Percentiles rank a stretch among this genome's conserved stretches.
These are phyloP conservation scores for Palythoa grandis DNA, from an alignment of 92 coral and sea anemone species.

Conservation along the genomic window DNA sequence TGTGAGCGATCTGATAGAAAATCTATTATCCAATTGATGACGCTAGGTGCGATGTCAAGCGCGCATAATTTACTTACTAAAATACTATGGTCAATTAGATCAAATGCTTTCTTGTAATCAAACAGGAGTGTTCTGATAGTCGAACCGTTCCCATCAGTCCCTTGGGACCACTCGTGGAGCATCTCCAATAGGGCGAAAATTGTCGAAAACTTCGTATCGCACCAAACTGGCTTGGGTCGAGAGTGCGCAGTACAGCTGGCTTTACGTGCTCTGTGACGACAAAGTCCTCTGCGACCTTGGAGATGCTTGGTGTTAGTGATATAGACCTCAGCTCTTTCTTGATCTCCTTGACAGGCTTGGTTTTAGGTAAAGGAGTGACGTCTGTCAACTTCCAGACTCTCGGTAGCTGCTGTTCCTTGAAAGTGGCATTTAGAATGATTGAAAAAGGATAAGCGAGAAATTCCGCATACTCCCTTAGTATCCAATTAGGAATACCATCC, in stretches of 20 bases:
- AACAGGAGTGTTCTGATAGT: slow-evolving; percentile 39
- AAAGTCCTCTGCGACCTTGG: slow-evolving; percentile 61
- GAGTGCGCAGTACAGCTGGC: slow-evolving; percentile 50
- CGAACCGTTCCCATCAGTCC: too few species aligned
- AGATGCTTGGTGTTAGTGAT: slow-evolving; percentile 58
- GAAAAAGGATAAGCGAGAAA: slow-evolving; percentile 37
- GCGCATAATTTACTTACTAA: slow-evolving; percentile 40
- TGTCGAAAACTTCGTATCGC: too few species aligned
- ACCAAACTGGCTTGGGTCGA: slow-evolving; percentile 42
- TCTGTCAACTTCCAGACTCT: slow-evolving; percentile 55
- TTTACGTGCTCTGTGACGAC: slow-evolving; percentile 45
- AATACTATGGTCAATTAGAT: slow-evolving; percentile 24
- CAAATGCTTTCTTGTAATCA: slow-evolving; percentile 39
- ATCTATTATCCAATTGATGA: slow-evolving; percentile 26
- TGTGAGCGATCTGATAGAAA: slow-evolving; percentile 22
- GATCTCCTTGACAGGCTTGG: slow-evolving; percentile 53
- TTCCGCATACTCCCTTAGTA: background rate
- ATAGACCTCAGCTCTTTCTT: slow-evolving; percentile 60
- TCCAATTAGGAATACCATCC: too few species aligned
- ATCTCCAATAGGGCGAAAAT: slow-evolving; percentile 34
- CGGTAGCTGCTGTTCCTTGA: slow-evolving; percentile 57
- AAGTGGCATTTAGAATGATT: slow-evolving; percentile 52
- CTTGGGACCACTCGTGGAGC: slow-evolving; percentile 44
- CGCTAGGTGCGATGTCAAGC: slow-evolving; percentile 31
- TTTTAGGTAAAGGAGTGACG: slow-evolving; percentile 60